These are phyloP conservation scores for Scomber japonicus DNA, from an alignment of 2,113 vertebrate genomes.

Conservation along the genomic window DNA sequence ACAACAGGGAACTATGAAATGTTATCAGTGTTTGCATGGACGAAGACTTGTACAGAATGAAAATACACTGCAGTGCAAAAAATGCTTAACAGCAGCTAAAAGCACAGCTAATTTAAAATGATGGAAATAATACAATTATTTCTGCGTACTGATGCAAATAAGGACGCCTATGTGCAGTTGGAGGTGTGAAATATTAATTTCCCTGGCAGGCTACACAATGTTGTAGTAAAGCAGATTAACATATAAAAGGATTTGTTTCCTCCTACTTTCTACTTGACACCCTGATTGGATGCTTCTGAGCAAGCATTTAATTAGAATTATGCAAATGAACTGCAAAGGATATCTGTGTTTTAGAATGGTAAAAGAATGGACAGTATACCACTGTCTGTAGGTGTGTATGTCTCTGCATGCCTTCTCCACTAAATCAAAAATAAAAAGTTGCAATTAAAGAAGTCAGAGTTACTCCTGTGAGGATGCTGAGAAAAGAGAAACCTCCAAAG, in stretches of 20 bases:
- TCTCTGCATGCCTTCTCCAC: not conserved
- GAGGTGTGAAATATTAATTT: constrained; percentile 69
- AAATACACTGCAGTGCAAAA: constrained; percentile 30
- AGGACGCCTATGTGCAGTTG: constrained; percentile 43
- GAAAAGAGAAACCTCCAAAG: not conserved
- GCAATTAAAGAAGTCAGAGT: constrained; percentile 18
- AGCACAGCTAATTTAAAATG: constrained; percentile 39
- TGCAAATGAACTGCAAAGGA: constrained; percentile 68
- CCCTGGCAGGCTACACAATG: constrained; percentile 53
- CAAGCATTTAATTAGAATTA: constrained; percentile 77
- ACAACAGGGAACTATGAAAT: constrained; percentile 22
- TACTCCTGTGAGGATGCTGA: not conserved
- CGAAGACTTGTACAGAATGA: constrained; percentile 9
- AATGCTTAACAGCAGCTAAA: constrained; percentile 23
- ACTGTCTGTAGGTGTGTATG: constrained; percentile 15
- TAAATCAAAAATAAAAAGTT: not conserved
- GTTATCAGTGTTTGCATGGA: constrained; percentile 13
- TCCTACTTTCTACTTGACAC: constrained; percentile 60
- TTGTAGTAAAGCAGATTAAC: constrained; percentile 69
- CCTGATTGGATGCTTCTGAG: constrained; percentile 63
- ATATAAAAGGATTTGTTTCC: constrained; percentile 69
- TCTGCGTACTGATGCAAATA: constrained; percentile 39
- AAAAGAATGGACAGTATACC: no score
- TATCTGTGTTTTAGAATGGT: constrained; percentile 44
- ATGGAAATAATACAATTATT: constrained; percentile 56